phyloP scores from a whole-genome alignment of 2,888 invertebrate genomes.

The Aquatica leii region DNA sequence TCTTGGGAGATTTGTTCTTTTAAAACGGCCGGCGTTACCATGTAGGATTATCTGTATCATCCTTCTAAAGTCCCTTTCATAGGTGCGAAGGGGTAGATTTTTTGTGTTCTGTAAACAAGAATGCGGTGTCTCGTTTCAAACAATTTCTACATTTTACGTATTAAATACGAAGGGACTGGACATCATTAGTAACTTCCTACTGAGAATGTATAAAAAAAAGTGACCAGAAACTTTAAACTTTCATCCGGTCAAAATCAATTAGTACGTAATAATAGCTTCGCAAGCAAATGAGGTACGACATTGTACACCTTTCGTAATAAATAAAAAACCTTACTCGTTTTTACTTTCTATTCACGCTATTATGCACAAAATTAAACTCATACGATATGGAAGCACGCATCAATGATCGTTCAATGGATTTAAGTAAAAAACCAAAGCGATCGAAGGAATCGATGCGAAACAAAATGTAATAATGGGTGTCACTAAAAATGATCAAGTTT shows the following conservation, averaged over 20 bases:
- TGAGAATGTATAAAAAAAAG: no score
- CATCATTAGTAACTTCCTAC: constrained; percentile 25
- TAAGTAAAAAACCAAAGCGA: constrained; percentile 23
- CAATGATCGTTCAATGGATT: constrained; percentile 31
- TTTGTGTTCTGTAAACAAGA: constrained; percentile 3
- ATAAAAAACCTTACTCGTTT: neutral
- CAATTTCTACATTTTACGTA: neutral
- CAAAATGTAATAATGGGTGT: constrained; percentile 34
- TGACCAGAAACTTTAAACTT: constrained; percentile 19
- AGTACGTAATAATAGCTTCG: constrained; percentile 3
- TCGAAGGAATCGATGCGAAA: constrained; percentile 25
- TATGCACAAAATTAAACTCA: constrained; percentile 19
- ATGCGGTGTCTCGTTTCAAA: neutral
- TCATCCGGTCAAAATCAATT: constrained; percentile 26
- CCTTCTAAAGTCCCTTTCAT: constrained; percentile 19
- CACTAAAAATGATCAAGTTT: neutral
- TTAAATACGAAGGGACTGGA: constrained; percentile 13
- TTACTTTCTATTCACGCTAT: constrained; percentile 16
- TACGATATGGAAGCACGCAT: constrained; percentile 36
- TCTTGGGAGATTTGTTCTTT: constrained; percentile 23
- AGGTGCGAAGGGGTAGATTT: constrained; percentile 26
- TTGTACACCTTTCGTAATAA: neutral
- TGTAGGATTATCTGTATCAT: constrained; percentile 31
- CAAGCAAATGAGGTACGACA: neutral
- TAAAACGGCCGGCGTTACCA: constrained; percentile 20